Evolutionary conservation across 1,140 invertebrate genomes (phyloP), one percentile per base, ranked within the genome.

Genomic region (Dufourea novaeangliae): DNA sequence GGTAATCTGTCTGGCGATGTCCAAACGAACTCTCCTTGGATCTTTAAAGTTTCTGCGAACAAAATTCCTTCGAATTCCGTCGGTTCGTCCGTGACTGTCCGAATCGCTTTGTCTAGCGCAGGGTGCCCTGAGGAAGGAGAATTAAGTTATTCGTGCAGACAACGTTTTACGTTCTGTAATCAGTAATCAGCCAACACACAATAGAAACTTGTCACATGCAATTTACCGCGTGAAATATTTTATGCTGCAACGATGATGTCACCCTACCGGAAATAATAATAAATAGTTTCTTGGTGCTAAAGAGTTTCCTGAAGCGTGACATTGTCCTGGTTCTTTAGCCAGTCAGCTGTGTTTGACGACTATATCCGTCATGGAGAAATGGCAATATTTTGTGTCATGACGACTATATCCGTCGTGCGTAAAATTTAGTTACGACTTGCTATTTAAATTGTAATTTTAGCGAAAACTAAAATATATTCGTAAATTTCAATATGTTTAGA

Each of bases 191-290:
- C 12, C 4, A 0, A 44, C 14, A 17, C 5, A 12, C 41, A 17
- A 44, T 44, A n/a, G 41, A 44, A 44, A 44, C 41, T 44, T n/a
- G n/a, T n/a, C 46, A 2, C 1, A 50, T 50, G 1, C 41, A n/a
- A 20, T 32, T 12, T 34, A 22, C 8, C 57, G 2, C 0, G 17
- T 2, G 7, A 22, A 20, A 8, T 14, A 8, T 46, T 29, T 17
- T 44, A 10, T 22, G 44, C 14, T 1, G 1, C 6, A 50, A n/a
- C n/a, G n/a, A n/a, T n/a, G n/a, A n/a, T n/a, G n/a, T n/a, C n/a
- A n/a, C n/a, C n/a, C n/a, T n/a, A n/a, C n/a, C n/a, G n/a, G 34
- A 46, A 74, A 64, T 74, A 52, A 73, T 73, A 66, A 66, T 74
- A 22, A 20, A n/a, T n/a, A n/a, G n/a, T n/a, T n/a, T n/a, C n/a